Evolutionary conservation across 2,113 vertebrate genomes (phyloP), one percentile per base, ranked within the genome.

Genomic region (Cathartes aura): DNA sequence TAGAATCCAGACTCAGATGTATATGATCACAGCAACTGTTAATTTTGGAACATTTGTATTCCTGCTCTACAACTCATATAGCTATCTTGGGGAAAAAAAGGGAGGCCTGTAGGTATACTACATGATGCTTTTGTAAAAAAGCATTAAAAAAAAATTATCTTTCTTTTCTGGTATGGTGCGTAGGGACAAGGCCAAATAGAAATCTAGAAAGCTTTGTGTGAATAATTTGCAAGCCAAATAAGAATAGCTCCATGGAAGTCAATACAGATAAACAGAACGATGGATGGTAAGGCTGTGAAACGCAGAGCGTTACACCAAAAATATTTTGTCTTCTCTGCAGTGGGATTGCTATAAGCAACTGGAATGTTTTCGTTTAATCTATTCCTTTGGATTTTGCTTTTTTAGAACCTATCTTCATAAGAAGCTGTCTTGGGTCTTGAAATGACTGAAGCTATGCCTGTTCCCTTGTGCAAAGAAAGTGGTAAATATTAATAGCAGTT

Each of bases 401-500:
- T 90, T 60, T 66, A 67, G 84, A 86, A n/a, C 47, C 50, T n/a
- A 6, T 55, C 42, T 50, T 70, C 8, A 4, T 56, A 52, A 78
- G 89, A 84, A 91, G 60, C 38, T 56, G 47, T 15, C 43, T 79
- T 48, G 36, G 52, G 29, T 80, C 88, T 91, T 68, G 30, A 78
- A 91, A 58, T 40, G 58, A 91, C 56, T 56, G 66, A 82, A 72
- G 66, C 29, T 27, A 27, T 16, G 45, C 11, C n/a, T n/a, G 27
- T 56, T 91, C 68, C 60, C 38, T 38, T 63, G 87, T 89, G 92
- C 40, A 87, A 16, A 78, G 76, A 43, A 75, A 78, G 36, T 0
- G 20, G 79, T 92, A 90, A 97, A 92, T 93, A 91, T 71, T 89
- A 91, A 81, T 59, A 91, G 56, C 56, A 40, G 34, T 9, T 59